Evolutionary conservation across 30 jellyfish, hydroid and myxozoan species (phyloP).

Genomic region (Catostylus mosaicus): DNA sequence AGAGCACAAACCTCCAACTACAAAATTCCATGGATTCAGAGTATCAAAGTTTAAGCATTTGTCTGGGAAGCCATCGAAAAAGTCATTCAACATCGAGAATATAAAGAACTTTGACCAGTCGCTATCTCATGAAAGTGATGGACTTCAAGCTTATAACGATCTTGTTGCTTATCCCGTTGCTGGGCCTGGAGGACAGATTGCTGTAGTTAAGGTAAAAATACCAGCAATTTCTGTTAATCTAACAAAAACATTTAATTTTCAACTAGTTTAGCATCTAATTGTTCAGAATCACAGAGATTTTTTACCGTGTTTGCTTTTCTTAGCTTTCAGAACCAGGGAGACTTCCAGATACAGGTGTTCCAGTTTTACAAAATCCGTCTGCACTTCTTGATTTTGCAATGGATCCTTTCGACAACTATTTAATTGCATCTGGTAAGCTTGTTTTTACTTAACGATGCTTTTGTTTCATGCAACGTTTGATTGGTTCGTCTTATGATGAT

Average conservation of each 20-base stretch:
- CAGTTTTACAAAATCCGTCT: slow-evolving; percentile 83
- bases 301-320: not conserved
- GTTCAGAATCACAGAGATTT: too few relatives aligned
- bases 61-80: slow-evolving; percentile 77
- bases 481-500: too few relatives aligned
- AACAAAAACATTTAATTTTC: too few relatives aligned
- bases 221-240: too few relatives aligned
- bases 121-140: slow-evolving; percentile 92
- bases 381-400: slow-evolving; percentile 90
- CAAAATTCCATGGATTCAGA: slow-evolving; percentile 74
- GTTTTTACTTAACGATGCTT: not conserved
- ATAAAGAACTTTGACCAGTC: slow-evolving; percentile 77
- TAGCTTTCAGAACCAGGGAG: slow-evolving; percentile 50
- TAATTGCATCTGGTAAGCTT: slow-evolving; percentile 87
- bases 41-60: slow-evolving; percentile 84
- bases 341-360: slow-evolving; percentile 56
- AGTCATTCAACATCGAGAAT: slow-evolving; percentile 79
- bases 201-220: slow-evolving; percentile 86
- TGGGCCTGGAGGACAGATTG: slow-evolving; percentile 97
- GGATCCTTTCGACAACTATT: slow-evolving; percentile 91
- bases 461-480: not conserved
- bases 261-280: too few relatives aligned
- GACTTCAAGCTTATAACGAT: slow-evolving; percentile 78
- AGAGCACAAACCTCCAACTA: slow-evolving; percentile 26
- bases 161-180: slow-evolving; percentile 84